Base-by-base conservation (phyloP, 1,140 invertebrate genomes). In the Nymphalis io region DNA sequence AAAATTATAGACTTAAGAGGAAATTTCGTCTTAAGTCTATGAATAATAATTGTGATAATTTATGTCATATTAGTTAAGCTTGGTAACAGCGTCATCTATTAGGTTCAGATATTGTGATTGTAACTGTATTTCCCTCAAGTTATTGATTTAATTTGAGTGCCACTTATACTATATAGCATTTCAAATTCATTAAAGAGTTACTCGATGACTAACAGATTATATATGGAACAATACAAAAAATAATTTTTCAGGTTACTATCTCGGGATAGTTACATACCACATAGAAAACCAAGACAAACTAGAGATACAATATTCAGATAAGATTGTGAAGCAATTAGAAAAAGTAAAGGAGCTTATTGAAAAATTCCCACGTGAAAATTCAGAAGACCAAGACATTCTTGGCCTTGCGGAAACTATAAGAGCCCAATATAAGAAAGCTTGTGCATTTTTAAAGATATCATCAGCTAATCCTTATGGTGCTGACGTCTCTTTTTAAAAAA, bases 361-460 rank as follows among this genome's bases (percentile, higher is more conserved):
- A n/a, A 68, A 84, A 20, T 96, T 96, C 89, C 95, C 95, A 0
- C 81, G 74, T 23, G 87, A 82, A n/a, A 96, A 96, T 81, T 92
- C 93, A 33, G 93, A 94, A 53, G 88, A 94, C 1, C 82, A 93
- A 33, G 95, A 96, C 82, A 93, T 96, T 72, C 78, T 94, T 61
- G 90, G 87, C n/a, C 80, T 88, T 33, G 81, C 94, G 16, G 93
- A 95, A 71, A 87, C 89, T 42, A 94, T 96, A 42, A 93, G 95
- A 78, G 93, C 92, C 3, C 93, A 94, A 57, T 96, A 94, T 82
- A 95, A 94, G 64, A 94, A 94, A 75, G 87, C 95, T n/a, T 95
- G 94, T 84, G 93, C 95, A 1, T 77, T 95, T 16, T 83, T 95
- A 12, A 95, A 95, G 88, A 93, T 94, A 72, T 85, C 93, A 71